Conservation (phyloP, 2,113 vertebrate species). For the Taxidea taxus region DNA sequence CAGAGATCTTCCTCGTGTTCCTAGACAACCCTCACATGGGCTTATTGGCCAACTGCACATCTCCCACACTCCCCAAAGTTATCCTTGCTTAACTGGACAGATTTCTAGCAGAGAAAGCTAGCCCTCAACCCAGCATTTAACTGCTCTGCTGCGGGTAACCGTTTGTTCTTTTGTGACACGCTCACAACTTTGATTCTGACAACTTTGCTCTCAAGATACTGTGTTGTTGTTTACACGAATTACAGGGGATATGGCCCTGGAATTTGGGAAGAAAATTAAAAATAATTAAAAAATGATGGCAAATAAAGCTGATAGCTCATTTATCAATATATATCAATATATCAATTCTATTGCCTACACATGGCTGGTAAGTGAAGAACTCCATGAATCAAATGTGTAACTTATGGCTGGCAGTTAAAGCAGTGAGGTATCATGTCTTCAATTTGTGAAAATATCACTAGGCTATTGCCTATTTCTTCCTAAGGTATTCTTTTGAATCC, state of each 20-base stretch:
- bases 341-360: neutral
- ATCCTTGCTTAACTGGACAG: neutral
- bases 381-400: neutral
- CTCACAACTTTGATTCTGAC: neutral
- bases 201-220: neutral
- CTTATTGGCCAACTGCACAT: fast-evolving
- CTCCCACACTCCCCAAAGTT: neutral
- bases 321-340: too few species aligned
- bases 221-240: conserved; percentile 35
- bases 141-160: fast-evolving
- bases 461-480: neutral
- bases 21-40: neutral
- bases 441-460: neutral
- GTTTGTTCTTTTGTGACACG: neutral
- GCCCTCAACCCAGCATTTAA: neutral
- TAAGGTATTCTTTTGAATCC: neutral
- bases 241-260: neutral
- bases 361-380: neutral
- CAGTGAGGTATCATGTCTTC: neutral
- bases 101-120: neutral
- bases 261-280: conserved; percentile 61
- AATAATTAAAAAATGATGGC: neutral
- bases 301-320: neutral
- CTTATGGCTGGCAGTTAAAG: neutral
- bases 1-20: fast-evolving